These are phyloP conservation scores for Aphrophora alni DNA, from an alignment of 2,888 invertebrate species.

Conservation along the genomic window DNA sequence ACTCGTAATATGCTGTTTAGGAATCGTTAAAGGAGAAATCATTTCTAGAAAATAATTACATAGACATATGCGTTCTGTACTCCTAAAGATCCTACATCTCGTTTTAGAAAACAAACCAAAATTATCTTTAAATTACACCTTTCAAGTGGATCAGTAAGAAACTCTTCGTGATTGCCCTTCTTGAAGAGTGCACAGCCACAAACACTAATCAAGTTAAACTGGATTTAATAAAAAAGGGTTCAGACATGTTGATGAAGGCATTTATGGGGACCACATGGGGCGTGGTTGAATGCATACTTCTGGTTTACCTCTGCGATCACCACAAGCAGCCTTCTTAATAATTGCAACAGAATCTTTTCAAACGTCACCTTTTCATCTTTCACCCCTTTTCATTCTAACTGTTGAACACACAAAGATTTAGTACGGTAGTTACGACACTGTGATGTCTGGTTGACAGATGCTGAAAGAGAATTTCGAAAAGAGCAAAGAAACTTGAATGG, in stretches of 20 bases:
- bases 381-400: background rate
- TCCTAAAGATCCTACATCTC: no score
- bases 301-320: constrained; percentile 29
- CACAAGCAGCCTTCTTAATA: constrained; percentile 15
- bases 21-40: no score
- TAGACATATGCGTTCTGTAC: no score
- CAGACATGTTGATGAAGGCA: background rate
- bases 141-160: no score
- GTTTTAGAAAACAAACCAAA: no score
- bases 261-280: constrained; percentile 26
- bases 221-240: constrained; percentile 4
- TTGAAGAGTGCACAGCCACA: background rate
- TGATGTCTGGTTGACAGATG: background rate
- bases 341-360: constrained; percentile 1
- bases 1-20: no score
- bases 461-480: no score
- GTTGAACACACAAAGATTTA: background rate
- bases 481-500: no score
- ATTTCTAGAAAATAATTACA: no score
- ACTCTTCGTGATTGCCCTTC: background rate
- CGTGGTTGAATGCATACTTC: constrained; percentile 35
- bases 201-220: background rate
- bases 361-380: background rate
- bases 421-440: background rate
- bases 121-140: no score